Conservation (phyloP, 2,888 invertebrate species). For the Tuberolachnus salignus region DNA sequence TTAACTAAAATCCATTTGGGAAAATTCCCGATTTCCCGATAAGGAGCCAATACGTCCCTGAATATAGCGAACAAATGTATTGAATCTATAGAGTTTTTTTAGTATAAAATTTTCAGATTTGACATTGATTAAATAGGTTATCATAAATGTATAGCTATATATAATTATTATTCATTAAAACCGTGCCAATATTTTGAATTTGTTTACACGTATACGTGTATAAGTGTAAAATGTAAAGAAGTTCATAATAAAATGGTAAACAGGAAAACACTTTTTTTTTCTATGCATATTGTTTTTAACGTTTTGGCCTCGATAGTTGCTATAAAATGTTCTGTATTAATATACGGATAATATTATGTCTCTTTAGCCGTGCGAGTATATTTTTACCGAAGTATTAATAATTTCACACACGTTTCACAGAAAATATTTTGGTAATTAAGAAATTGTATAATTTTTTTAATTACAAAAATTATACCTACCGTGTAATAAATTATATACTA, state of each 20-base stretch:
- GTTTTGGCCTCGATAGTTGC: constrained; percentile 1
- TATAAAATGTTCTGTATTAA: no score
- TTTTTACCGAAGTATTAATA: no score
- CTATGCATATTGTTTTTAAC: not conserved
- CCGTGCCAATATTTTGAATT: not conserved
- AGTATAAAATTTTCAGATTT: not conserved
- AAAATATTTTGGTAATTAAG: no score
- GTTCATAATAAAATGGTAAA: not conserved
- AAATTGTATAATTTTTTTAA: no score
- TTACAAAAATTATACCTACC: no score
- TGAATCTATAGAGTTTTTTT: not conserved
- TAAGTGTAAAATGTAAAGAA: not conserved
- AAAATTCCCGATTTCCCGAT: no score
- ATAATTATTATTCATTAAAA: not conserved
- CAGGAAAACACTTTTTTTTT: constrained; percentile 24
- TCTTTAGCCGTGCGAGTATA: no score
- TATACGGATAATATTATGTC: no score
- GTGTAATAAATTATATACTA: no score
- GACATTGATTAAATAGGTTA: not conserved
- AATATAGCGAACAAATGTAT: not conserved
- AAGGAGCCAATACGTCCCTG: no score
- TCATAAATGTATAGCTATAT: not conserved
- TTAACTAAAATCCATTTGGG: no score
- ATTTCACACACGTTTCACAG: no score
- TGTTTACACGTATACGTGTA: not conserved